A percentile compares a stretch with the other conserved stretches of the same genome.
These are phyloP conservation scores for Drosophila nigricruria DNA, from an alignment of 2,888 invertebrate genomes.

Conservation along the genomic window DNA sequence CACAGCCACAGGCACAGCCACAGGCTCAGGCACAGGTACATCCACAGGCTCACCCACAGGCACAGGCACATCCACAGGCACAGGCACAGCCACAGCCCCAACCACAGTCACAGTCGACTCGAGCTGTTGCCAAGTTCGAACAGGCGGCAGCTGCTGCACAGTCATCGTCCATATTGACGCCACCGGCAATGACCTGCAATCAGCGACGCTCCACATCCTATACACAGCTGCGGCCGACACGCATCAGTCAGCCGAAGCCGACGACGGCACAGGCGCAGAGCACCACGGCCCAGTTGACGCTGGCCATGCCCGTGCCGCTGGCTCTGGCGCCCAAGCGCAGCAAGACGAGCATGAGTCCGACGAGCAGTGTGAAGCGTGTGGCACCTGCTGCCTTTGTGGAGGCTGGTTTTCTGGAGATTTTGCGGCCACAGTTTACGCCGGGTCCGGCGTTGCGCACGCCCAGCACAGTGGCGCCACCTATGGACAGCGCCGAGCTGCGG, in stretches of 20 bases:
- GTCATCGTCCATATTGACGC: conserved; percentile 24
- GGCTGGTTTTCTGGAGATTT: conserved; percentile 95
- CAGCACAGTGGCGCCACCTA: conserved; percentile 44
- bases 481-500: conserved; percentile 60
- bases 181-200: conserved; percentile 67
- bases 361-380: conserved; percentile 87
- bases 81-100: not conserved
- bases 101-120: not conserved
- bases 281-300: conserved; percentile 65
- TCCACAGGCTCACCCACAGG: not conserved
- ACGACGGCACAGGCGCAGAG: conserved; percentile 66
- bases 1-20: not conserved
- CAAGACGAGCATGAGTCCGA: conserved; percentile 82
- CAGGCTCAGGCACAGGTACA: not conserved
- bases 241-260: conserved; percentile 69
- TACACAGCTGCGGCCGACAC: conserved; percentile 62
- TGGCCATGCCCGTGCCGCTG: conserved; percentile 67
- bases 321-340: conserved; percentile 78
- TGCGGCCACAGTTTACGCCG: conserved; percentile 94
- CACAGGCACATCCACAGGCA: not conserved
- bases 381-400: conserved; percentile 91
- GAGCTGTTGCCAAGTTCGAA: not conserved
- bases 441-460: conserved; percentile 92
- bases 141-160: not conserved
- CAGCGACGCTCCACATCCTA: conserved; percentile 84